Evolutionary conservation across 2,113 vertebrate species (phyloP).

Genomic region (Pseudonaja textilis): DNA sequence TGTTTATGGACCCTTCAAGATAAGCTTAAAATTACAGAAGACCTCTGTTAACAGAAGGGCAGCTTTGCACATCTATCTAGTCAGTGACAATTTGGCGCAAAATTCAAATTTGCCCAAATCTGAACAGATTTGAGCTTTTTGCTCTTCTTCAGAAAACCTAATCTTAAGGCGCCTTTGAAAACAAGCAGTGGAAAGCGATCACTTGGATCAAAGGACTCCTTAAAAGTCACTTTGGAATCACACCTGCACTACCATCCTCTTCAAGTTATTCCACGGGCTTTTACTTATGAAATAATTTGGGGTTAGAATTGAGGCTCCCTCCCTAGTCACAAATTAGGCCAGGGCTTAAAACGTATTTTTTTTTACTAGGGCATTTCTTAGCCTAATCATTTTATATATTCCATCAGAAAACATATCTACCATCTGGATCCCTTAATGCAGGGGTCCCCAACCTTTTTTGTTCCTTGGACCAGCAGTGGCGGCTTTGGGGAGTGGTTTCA

Average conservation of each 20-base stretch:
- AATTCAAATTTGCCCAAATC: background rate
- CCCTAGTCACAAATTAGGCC: no score
- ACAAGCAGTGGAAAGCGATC: background rate
- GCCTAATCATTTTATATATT: no score
- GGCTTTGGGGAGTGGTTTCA: no score
- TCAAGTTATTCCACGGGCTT: background rate
- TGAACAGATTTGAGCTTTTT: background rate
- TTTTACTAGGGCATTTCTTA: no score
- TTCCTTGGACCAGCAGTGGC: no score
- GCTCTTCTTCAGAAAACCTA: background rate
- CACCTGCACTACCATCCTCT: background rate
- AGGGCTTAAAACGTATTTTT: no score
- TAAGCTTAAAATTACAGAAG: background rate
- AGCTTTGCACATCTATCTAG: background rate
- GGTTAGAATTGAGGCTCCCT: background rate
- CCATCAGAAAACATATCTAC: background rate
- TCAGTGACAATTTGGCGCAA: background rate
- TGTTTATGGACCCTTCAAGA: background rate
- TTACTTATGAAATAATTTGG: background rate
- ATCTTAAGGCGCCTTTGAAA: background rate
- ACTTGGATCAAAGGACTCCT: background rate
- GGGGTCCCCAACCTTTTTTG: no score
- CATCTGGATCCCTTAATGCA: background rate
- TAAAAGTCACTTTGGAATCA: background rate
- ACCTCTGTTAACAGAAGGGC: background rate